Conservation (phyloP, 2,113 vertebrate species). For the Pachycephala philippinensis region DNA sequence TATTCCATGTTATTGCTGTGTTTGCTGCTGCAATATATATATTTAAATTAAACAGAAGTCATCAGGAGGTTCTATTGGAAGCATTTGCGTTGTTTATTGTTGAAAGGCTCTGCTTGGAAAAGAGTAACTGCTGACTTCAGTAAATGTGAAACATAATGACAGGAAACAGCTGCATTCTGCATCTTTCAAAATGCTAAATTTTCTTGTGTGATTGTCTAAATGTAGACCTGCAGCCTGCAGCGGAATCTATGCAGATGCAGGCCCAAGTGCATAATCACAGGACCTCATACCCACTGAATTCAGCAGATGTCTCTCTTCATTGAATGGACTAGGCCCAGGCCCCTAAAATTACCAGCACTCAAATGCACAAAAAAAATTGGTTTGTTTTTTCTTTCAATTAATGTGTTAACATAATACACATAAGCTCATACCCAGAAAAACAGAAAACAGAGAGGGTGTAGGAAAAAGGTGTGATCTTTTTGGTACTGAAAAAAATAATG, state of each 20-base stretch:
- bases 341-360: background rate
- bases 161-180: slow-evolving; percentile 57
- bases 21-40: slow-evolving; percentile 38
- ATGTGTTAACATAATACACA: background rate
- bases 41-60: slow-evolving; percentile 57
- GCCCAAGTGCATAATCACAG: slow-evolving; percentile 39
- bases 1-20: slow-evolving; percentile 29
- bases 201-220: slow-evolving; percentile 40
- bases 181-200: slow-evolving; percentile 37
- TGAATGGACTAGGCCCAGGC: background rate
- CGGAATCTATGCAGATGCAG: slow-evolving; percentile 6
- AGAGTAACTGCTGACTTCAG: slow-evolving; percentile 64
- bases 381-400: background rate
- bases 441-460: background rate
- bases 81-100: slow-evolving; percentile 48
- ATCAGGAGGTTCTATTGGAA: slow-evolving; percentile 38
- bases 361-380: background rate
- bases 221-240: slow-evolving; percentile 27
- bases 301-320: background rate
- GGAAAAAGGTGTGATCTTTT: background rate
- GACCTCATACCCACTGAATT: slow-evolving; percentile 7
- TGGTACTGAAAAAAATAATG: background rate
- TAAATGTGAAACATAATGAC: slow-evolving; percentile 53
- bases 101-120: slow-evolving; percentile 37
- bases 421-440: background rate